Conservation (phyloP, 53 echinoderm and acorn worm genomes). For the Astropecten irregularis region DNA sequence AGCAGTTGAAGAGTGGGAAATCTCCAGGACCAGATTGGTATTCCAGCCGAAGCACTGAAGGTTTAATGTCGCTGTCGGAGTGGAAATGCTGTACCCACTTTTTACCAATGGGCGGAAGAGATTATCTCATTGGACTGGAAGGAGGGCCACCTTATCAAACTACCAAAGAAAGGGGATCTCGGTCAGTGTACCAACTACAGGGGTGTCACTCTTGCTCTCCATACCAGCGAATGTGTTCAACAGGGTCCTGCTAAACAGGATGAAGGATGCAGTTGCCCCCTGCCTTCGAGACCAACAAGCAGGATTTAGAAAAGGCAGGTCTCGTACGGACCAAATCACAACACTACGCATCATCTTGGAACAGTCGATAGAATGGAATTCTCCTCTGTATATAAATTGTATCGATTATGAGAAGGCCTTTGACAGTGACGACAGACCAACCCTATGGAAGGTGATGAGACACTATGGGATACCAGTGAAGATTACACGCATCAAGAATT, state of each 20-base stretch:
- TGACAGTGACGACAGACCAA: constrained; percentile 2
- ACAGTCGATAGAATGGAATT: constrained; percentile 17
- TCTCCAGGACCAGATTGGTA: constrained; percentile 28
- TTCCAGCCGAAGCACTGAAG: constrained; percentile 41
- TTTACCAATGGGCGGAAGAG: constrained; percentile 8
- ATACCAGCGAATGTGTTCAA: constrained; percentile 20
- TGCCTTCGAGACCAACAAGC: constrained; percentile 23
- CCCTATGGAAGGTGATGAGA: neutral
- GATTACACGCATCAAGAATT: neutral
- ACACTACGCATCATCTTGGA: no score
- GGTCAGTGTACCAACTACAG: constrained; percentile 14
- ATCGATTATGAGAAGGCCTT: constrained; percentile 22
- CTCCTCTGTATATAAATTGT: constrained; percentile 15
- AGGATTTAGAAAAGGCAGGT: neutral
- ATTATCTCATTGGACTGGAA: constrained; percentile 9
- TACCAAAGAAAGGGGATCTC: constrained; percentile 44
- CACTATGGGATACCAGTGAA: neutral
- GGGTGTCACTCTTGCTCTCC: constrained; percentile 19
- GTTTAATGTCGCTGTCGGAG: neutral
- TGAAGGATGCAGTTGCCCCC: neutral
- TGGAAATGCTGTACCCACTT: neutral
- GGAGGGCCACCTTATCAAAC: constrained; percentile 30
- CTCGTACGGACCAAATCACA: no score
- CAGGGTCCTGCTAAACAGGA: constrained; percentile 27
- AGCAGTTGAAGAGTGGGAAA: neutral